phyloP scores from a whole-genome alignment of 23 tunicate species.

The Oikopleura albicans region DNA sequence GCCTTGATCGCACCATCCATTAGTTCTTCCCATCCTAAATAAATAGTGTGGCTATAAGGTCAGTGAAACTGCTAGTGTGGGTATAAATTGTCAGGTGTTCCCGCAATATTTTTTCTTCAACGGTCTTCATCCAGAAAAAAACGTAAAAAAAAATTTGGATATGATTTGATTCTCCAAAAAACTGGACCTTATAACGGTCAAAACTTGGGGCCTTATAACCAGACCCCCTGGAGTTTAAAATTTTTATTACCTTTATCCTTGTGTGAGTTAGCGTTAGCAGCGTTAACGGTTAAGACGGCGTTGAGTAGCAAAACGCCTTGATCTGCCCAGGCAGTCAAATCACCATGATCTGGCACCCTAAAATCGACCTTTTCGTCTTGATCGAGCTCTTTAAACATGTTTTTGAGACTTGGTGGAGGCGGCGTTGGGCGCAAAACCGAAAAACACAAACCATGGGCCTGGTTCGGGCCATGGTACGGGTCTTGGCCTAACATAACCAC shows the following conservation, averaged over 20 bases:
- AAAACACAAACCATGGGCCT: conserved; percentile 92
- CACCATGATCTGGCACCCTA: conserved; percentile 47
- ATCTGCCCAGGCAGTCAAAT: conserved; percentile 75
- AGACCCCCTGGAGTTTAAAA: no score
- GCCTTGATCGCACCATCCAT: conserved; percentile 60
- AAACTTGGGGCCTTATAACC: no score
- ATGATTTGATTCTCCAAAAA: no score
- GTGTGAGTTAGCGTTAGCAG: conserved; percentile 69
- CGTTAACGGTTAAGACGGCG: conserved; percentile 80
- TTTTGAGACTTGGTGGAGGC: conserved; percentile 25
- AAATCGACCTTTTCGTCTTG: conserved; percentile 19
- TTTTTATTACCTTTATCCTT: conserved; percentile 89
- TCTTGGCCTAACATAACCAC: conserved; percentile 95
- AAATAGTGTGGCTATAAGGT: no score
- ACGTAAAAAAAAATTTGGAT: no score
- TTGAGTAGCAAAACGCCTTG: conserved; percentile 91
- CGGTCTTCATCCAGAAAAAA: no score
- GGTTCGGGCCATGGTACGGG: conserved; percentile 87
- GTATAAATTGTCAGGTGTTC: no score
- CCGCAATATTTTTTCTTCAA: no score
- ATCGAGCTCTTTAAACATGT: conserved; percentile 53
- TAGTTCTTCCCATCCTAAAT: conserved; percentile 47
- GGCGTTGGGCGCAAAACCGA: conserved; percentile 39
- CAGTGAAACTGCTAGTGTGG: no score
- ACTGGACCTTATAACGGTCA: no score